Percentiles rank a stretch among this genome's conserved stretches.
These are phyloP conservation scores for Cercopithecus mona DNA, from an alignment of 2,113 vertebrate genomes.

Conservation along the genomic window DNA sequence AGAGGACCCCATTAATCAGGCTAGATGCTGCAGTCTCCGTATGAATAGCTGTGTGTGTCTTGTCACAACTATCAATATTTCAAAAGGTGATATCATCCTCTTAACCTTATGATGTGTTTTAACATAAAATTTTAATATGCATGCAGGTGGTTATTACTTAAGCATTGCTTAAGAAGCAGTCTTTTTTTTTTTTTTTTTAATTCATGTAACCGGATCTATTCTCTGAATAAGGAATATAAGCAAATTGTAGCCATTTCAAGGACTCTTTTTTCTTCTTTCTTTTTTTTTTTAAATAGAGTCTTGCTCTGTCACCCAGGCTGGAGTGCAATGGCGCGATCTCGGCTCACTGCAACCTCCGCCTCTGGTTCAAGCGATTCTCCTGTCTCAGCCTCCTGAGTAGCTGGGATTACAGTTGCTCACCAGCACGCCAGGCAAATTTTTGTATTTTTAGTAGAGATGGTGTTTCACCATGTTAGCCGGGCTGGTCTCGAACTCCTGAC, in stretches of 20 bases:
- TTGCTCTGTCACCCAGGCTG: too few relatives aligned
- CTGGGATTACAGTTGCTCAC: too few relatives aligned
- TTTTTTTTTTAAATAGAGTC: neutral
- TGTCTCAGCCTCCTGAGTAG: too few relatives aligned
- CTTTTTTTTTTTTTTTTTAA: too few relatives aligned
- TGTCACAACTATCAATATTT: accelerated
- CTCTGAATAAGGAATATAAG: neutral
- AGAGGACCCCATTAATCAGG: accelerated
- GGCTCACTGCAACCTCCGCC: too few relatives aligned
- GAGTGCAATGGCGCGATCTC: too few relatives aligned
- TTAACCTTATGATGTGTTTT: accelerated
- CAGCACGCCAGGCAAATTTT: neutral
- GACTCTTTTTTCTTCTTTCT: neutral
- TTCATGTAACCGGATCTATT: neutral
- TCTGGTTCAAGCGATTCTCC: too few relatives aligned
- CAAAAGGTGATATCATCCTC: neutral
- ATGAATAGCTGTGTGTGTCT: accelerated
- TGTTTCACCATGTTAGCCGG: neutral
- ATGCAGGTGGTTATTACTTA: accelerated
- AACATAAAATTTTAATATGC: neutral
- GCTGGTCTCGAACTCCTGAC: neutral
- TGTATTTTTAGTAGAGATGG: neutral
- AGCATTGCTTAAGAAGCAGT: neutral
- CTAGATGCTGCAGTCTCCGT: accelerated
- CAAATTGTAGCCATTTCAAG: neutral